Evolutionary conservation across 2,888 invertebrate genomes (phyloP).

Genomic region (Eudemis profundana): DNA sequence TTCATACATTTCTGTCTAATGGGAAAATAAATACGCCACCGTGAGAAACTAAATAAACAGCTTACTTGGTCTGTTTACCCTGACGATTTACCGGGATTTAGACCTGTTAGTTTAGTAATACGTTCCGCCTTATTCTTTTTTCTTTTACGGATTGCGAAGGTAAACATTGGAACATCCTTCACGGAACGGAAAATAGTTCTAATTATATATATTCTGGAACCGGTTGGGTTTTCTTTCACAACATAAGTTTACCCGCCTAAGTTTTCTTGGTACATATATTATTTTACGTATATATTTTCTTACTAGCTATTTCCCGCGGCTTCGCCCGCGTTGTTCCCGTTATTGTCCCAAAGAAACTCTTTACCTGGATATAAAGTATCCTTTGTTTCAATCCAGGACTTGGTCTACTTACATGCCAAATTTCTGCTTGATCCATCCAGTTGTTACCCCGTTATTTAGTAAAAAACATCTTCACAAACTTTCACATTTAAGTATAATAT

Average conservation of each 20-base stretch:
- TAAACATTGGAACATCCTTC: conserved; percentile 36
- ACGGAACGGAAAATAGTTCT: conserved; percentile 18
- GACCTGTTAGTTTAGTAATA: conserved; percentile 42
- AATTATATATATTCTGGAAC: conserved; percentile 3
- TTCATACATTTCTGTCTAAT: conserved; percentile 42
- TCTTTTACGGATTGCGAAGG: conserved; percentile 31
- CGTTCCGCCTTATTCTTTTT: conserved; percentile 32
- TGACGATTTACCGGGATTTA: conserved; percentile 41
- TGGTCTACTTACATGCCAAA: too few relatives aligned
- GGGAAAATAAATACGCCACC: conserved; percentile 41
- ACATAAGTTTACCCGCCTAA: background rate
- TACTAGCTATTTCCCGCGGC: too few relatives aligned
- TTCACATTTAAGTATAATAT: too few relatives aligned
- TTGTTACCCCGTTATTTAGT: too few relatives aligned
- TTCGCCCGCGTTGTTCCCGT: too few relatives aligned
- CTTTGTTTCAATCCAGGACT: too few relatives aligned
- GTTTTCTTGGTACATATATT: too few relatives aligned
- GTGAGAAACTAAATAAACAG: conserved; percentile 44
- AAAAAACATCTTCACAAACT: too few relatives aligned
- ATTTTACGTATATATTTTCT: too few relatives aligned
- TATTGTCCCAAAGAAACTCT: too few relatives aligned
- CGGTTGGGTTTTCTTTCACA: conserved; percentile 25
- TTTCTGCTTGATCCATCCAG: too few relatives aligned
- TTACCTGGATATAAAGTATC: too few relatives aligned
- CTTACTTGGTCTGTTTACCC: conserved; percentile 35